Conservation (phyloP, 2,888 invertebrate genomes). For the Dasysyrphus albostriatus region DNA sequence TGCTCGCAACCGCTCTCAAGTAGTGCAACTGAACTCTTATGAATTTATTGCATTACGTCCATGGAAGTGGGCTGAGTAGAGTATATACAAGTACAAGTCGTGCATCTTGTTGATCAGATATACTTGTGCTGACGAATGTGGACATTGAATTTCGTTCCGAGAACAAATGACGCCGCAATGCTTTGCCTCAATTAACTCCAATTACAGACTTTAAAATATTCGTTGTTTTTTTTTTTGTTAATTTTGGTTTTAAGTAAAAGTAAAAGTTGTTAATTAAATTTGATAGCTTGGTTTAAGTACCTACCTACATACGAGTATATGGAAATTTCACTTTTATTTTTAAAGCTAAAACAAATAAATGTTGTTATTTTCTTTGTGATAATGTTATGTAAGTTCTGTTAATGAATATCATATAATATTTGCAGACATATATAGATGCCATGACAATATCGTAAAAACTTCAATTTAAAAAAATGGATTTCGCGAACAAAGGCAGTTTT, state of each 20-base stretch:
- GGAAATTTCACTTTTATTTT: conserved; percentile 67
- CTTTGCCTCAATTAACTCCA: conserved; percentile 53
- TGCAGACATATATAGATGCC: too few relatives aligned
- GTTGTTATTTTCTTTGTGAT: not conserved
- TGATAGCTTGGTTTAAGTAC: conserved; percentile 47
- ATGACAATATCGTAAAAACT: too few relatives aligned
- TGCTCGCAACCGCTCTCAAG: conserved; percentile 17
- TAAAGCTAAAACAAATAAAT: conserved; percentile 17
- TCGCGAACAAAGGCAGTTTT: too few relatives aligned
- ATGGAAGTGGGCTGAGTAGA: conserved; percentile 15
- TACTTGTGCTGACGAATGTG: not conserved
- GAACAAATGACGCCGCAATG: conserved; percentile 27
- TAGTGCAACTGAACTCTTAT: conserved; percentile 39
- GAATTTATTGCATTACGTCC: conserved; percentile 44
- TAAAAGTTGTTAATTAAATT: conserved; percentile 74
- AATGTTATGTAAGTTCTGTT: conserved; percentile 1
- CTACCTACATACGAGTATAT: too few relatives aligned
- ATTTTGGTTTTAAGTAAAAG: conserved; percentile 38
- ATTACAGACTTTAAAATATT: conserved; percentile 24
- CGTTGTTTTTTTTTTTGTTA: conserved; percentile 15
- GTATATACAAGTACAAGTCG: not conserved
- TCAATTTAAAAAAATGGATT: too few relatives aligned
- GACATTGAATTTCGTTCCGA: conserved; percentile 18
- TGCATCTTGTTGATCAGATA: conserved; percentile 3
- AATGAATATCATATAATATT: not conserved